A percentile compares a stretch with the other conserved stretches of the same genome.
Evolutionary conservation across 2,888 invertebrate species (phyloP).

Genomic region (Deilephila elpenor): DNA sequence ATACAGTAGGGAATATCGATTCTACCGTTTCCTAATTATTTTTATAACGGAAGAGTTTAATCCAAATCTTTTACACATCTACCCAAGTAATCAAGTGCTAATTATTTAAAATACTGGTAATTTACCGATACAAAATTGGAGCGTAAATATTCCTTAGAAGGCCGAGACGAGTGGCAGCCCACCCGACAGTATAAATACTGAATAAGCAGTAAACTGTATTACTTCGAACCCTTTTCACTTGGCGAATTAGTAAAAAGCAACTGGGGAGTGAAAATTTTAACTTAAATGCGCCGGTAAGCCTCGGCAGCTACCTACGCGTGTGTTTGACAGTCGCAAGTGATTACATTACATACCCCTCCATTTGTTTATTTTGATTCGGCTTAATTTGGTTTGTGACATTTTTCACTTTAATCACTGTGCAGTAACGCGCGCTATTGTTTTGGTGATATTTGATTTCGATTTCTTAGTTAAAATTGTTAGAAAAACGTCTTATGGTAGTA

Average conservation of each 20-base stretch:
- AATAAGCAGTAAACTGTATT: conserved; percentile 85
- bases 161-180: conserved; percentile 74
- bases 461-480: background rate
- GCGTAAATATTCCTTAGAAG: conserved; percentile 76
- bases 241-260: conserved; percentile 85
- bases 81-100: background rate
- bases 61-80: background rate
- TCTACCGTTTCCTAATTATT: too few species aligned
- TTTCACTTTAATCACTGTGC: conserved; percentile 45
- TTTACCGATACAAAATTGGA: conserved; percentile 60
- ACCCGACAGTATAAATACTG: conserved; percentile 82
- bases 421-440: background rate
- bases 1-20: too few species aligned
- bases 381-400: conserved; percentile 81
- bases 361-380: conserved; percentile 80
- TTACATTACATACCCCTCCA: conserved; percentile 79
- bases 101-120: conserved; percentile 33
- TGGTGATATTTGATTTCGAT: background rate
- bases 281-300: conserved; percentile 80
- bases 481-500: too few species aligned
- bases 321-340: conserved; percentile 83
- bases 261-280: conserved; percentile 84
- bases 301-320: conserved; percentile 73
- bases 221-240: conserved; percentile 85
- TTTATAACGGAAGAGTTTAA: too few species aligned